These are phyloP conservation scores for Notospermus geniculatus DNA, from an alignment of 1,140 invertebrate species.

Conservation along the genomic window DNA sequence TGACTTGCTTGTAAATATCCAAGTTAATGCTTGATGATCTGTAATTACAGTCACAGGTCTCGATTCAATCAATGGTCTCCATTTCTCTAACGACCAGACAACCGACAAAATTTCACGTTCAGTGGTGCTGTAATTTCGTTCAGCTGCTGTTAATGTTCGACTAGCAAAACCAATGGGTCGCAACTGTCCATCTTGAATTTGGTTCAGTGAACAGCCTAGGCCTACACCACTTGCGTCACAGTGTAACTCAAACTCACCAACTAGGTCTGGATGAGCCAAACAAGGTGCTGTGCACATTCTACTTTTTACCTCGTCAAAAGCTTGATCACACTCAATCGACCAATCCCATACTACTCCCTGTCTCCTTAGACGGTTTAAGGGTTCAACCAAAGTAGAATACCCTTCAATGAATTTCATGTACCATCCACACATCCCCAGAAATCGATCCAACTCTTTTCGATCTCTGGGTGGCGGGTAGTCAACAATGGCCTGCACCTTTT, in stretches of 20 bases:
- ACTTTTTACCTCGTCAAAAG: background rate
- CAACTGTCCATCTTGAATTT: conserved; percentile 3
- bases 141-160: background rate
- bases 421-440: conserved; percentile 2
- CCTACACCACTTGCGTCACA: conserved; percentile 2
- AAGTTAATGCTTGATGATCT: conserved; percentile 1
- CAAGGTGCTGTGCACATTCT: background rate
- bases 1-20: background rate
- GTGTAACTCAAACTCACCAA: conserved; percentile 3
- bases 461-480: background rate
- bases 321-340: background rate
- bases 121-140: conserved; percentile 2
- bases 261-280: conserved; percentile 2
- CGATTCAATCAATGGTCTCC: background rate
- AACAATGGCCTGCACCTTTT: background rate
- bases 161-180: background rate
- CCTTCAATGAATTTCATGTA: background rate
- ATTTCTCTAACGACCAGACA: conserved; percentile 1
- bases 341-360: background rate
- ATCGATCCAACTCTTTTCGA: background rate
- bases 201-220: background rate
- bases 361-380: background rate
- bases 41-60: background rate
- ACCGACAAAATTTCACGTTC: conserved; percentile 3
- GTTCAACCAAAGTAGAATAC: conserved; percentile 1